Base-by-base conservation (phyloP, 1,140 invertebrate species). In the Antheraea mylitta region DNA sequence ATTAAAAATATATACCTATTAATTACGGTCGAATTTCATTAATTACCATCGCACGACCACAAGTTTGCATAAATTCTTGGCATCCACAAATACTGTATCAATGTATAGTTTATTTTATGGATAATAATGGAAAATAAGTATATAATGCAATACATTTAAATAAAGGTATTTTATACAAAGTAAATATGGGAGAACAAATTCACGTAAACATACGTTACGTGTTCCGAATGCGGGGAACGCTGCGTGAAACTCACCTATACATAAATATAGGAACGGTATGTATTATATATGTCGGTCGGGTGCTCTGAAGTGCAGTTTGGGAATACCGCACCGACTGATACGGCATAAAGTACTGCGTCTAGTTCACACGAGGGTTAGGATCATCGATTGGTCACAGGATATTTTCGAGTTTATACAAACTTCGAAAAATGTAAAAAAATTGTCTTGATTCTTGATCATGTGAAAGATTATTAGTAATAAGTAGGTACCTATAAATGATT, bases 251-350 rank as follows among this genome's bases (percentile, higher is more conserved):
- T 45, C 45, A 48, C 36, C 48, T 58, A 58, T 66, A 66, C 48
- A 66, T 38, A 58, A 37, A 66, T 68, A 69, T 58, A 38, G 37
- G 70, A 63, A 45, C 7, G 64, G 38, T 79, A 69, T 73, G 74
- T 80, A 70, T 71, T 80, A 79, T 76, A 72, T 72, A 73, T 79
- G 78, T 70, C 66, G 79, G 79, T 71, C 78, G 78, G 78, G 79
- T 80, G 77, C 84, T 77, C 89, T 90, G 82, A 90, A 90, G 89
- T 91, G 89, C 89, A 90, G 86, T 91, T 91, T 83, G 89, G 89
- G 89, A 91, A 91, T 91, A 91, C 86, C 83, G 87, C 82, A 90
- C 81, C 85, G 81, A 81, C 89, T 90, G 89, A 91, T 91, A 91
- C 81, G 81, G 76, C 78, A 82, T 89, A 89, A 91, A 87, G 79